A percentile compares a stretch with the other conserved stretches of the same genome.
Evolutionary conservation across 2,888 invertebrate species (phyloP).

Genomic region (Drosophila falleni): DNA sequence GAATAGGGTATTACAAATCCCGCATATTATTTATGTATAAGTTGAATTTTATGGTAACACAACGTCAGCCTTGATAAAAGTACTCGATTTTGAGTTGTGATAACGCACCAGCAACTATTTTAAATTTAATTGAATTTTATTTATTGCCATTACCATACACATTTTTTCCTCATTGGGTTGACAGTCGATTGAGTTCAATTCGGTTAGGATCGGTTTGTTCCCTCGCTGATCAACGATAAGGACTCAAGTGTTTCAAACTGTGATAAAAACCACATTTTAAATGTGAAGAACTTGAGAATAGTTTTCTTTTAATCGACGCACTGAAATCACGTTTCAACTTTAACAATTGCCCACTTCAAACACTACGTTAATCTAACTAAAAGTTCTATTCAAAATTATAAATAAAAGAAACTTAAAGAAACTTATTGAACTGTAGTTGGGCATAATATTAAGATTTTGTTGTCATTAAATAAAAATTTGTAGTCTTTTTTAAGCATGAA

Average conservation of each 20-base stretch:
- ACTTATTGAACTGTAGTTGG: background rate
- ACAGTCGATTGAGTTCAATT: slow-evolving; percentile 2
- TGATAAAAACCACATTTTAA: slow-evolving; percentile 9
- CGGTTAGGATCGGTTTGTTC: slow-evolving; percentile 26
- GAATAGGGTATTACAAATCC: background rate
- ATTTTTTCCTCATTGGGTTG: slow-evolving; percentile 29
- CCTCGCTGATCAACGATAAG: slow-evolving; percentile 30
- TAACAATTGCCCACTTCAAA: slow-evolving; percentile 15
- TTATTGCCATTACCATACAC: slow-evolving; percentile 64
- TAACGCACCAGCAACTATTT: slow-evolving; percentile 55
- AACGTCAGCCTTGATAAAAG: slow-evolving; percentile 18
- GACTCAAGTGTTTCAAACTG: slow-evolving; percentile 28
- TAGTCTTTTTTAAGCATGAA: too few species aligned
- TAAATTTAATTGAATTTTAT: slow-evolving; percentile 57
- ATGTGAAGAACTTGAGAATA: slow-evolving; percentile 14
- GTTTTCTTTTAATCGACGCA: slow-evolving; percentile 11
- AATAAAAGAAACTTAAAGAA: background rate
- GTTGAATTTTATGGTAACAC: slow-evolving; percentile 5
- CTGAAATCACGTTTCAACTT: slow-evolving; percentile 12
- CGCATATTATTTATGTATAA: background rate
- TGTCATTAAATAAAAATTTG: too few species aligned
- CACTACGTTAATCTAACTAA: slow-evolving; percentile 10
- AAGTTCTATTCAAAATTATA: background rate
- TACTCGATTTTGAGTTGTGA: slow-evolving; percentile 35
- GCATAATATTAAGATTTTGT: background rate